Evolutionary conservation across 92 coral and sea anemone genomes (phyloP), one percentile per base, ranked within the genome.

Genomic region (Epizoanthus stellaris): DNA sequence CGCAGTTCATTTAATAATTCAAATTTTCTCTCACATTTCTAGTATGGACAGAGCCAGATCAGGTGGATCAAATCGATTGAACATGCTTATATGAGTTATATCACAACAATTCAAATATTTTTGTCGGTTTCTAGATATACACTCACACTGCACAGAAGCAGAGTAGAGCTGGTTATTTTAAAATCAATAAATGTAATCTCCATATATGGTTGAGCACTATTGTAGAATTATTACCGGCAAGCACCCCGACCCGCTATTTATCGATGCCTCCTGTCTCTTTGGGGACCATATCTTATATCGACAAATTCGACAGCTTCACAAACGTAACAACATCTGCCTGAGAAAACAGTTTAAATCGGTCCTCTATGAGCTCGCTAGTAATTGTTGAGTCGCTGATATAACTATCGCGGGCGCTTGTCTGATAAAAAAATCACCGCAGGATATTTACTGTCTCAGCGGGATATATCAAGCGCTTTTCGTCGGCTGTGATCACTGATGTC

Each of bases 351-450:
- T 70, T 45, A 20, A 45, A 3, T 38, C 56, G 54, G 17, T 71
- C 76, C 39, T 1, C 54, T 20, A n/a, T 21, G 7, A 47, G 9
- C 36, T 10, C 23, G 34, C 57, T 21, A 40, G 11, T n/a, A 25
- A 3, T n/a, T 73, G 21, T 9, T 11, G 0, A 52, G 16, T 21
- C 62, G 80, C 80, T 53, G 80, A 74, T 43, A 68, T 43, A 54
- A 47, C 20, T 11, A 74, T 74, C 64, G 64, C 80, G 42, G 80
- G 80, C 64, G 45, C 61, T n/a, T 10, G 7, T 74, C 65, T 52
- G 12, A 21, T 20, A 23, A 74, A 68, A n/a, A 52, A 52, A 52
- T 9, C 56, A 19, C 49, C 5, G 49, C 19, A 17, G 36, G 19
- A 34, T 13, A 34, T 17, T 54, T 54, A 60, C n/a, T 42, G 64